Base-by-base conservation (phyloP, 2,113 vertebrate genomes). In the Tyto alba region DNA sequence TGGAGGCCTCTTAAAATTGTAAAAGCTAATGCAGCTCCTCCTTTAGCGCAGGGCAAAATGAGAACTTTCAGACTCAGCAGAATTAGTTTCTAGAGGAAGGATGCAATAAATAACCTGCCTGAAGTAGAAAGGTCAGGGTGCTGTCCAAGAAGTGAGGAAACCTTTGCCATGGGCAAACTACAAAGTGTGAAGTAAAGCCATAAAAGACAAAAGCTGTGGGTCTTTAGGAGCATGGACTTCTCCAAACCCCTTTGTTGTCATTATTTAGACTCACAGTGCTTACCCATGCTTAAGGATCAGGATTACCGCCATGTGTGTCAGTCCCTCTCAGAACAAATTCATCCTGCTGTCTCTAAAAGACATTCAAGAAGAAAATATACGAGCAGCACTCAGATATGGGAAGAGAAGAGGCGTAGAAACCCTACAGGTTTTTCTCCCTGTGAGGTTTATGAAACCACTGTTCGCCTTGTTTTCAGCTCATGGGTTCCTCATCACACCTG, bases 401-500 rank as follows among this genome's bases (percentile, higher is more conserved):
- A 43, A 80, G 52, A 74, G 73, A 71, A 73, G 85, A 55, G 56
- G 52, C 1, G 9, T 3, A 27, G 55, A 69, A 76, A 66, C 48
- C 84, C 87, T 38, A 2, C 78, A 86, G 85, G 22, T 74, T 91
- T 81, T 76, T 27, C 59, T 34, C 91, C 85, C 62, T 4, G 56
- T 17, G 85, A 93, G 87, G 43, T 85, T 94, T 73, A 11, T 8
- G 53, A 87, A 95, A 90, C 36, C 4, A 3, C 69, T 87, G 93
- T 82, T 96, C 81, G 85, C 74, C 76, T 78, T 91, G 93, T 96
- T 97, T 80, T 74, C 82, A 6, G 73, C 11, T 4, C 86, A 27
- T 3, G 1, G 88, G 90, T 64, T 94, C 68, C 93, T 95, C 93
- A 66, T 94, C 88, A 38, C 81, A 83, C 95, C 93, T 90, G 96